Evolutionary conservation across 2,113 vertebrate genomes (phyloP).

Genomic region (Origma solitaria): DNA sequence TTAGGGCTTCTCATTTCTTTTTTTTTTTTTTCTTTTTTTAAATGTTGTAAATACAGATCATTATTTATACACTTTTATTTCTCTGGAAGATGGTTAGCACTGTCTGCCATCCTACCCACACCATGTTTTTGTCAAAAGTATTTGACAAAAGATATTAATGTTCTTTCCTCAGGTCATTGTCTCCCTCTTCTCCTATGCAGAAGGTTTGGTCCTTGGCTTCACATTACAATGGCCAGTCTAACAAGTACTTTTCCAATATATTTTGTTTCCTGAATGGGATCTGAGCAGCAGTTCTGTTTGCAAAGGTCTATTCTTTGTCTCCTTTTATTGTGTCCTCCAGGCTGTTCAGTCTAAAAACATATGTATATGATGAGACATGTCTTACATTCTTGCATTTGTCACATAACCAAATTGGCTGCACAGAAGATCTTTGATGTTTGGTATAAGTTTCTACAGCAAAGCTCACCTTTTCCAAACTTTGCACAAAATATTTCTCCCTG

Average conservation of each 20-base stretch:
- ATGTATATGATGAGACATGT: not conserved
- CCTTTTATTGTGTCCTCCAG: not conserved
- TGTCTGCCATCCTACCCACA: not conserved
- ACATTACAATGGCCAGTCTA: not conserved
- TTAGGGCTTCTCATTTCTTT: not conserved
- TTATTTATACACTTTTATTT: not conserved
- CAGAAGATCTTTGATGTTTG: not conserved
- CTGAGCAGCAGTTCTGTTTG: not conserved
- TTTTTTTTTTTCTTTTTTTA: not conserved
- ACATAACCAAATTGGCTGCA: not conserved
- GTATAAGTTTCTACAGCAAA: not conserved
- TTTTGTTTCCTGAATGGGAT: not conserved
- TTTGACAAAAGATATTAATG: not conserved
- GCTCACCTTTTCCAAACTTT: not conserved
- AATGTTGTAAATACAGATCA: not conserved
- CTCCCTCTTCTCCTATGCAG: not conserved
- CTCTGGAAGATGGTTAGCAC: not conserved
- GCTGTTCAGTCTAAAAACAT: not conserved
- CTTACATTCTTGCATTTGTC: not conserved
- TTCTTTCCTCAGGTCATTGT: not conserved
- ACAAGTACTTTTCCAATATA: not conserved
- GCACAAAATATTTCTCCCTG: not conserved
- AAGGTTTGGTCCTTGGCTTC: not conserved
- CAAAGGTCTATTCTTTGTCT: not conserved
- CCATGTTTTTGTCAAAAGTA: not conserved